phyloP scores from a whole-genome alignment of 2,888 invertebrate genomes.

The Habrosyne pyritoides region DNA sequence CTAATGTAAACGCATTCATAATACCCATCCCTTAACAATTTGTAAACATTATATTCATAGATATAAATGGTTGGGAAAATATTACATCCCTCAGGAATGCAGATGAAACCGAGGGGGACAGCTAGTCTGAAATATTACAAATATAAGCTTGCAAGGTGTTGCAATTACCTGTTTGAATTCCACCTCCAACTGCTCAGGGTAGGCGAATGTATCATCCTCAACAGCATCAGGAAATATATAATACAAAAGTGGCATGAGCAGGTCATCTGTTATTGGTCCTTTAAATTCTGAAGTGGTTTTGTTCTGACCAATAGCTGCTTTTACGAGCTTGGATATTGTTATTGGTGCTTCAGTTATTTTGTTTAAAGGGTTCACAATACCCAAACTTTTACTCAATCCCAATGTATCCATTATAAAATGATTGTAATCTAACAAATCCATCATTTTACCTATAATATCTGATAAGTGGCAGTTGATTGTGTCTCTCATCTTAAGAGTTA shows the following conservation, averaged over 20 bases:
- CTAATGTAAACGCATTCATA: too few species aligned
- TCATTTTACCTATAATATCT: slow-evolving; percentile 88
- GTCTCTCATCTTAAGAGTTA: slow-evolving; percentile 86
- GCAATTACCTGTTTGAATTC: slow-evolving; percentile 70
- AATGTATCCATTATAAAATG: slow-evolving; percentile 74
- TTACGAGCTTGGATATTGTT: slow-evolving; percentile 84
- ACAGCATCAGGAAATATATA: slow-evolving; percentile 96
- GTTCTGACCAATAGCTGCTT: slow-evolving; percentile 78
- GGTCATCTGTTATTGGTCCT: slow-evolving; percentile 90
- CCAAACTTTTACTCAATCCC: slow-evolving; percentile 74
- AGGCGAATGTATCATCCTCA: slow-evolving; percentile 82
- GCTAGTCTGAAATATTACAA: too few species aligned
- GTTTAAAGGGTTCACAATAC: slow-evolving; percentile 84
- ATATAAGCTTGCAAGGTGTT: too few species aligned
- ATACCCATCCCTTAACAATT: too few species aligned
- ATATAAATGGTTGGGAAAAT: too few species aligned
- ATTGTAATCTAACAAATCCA: slow-evolving; percentile 85
- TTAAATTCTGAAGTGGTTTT: slow-evolving; percentile 83
- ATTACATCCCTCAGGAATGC: too few species aligned
- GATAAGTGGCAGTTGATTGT: slow-evolving; percentile 90
- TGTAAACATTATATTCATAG: too few species aligned
- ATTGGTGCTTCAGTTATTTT: slow-evolving; percentile 91
- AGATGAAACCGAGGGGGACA: too few species aligned
- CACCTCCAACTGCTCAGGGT: slow-evolving; percentile 73
- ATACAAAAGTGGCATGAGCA: slow-evolving; percentile 90